Base-by-base conservation (phyloP, 1,140 invertebrate genomes). In the Leptinotarsa texana region DNA sequence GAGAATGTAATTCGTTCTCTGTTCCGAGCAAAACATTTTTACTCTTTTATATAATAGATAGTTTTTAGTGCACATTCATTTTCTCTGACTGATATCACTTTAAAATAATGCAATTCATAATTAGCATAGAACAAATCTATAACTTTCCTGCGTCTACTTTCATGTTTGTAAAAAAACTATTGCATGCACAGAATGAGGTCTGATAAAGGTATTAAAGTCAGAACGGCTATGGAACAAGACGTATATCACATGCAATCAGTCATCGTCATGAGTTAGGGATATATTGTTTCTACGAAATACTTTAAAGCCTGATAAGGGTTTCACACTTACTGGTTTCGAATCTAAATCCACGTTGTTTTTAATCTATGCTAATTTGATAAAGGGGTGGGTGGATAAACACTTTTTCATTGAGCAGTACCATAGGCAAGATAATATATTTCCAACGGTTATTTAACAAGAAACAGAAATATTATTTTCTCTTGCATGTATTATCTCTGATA, bases 201-300 rank as follows among this genome's bases (percentile, higher is more conserved):
- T n/a, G 51, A 57, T 57, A 57, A 57, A 57, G 51, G 51, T 57
- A 57, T 57, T 57, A 57, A 57, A 15, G 51, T 57, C 51, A 17
- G 51, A 18, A 57, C 4, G 51, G 51, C 51, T 57, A 57, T 57
- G 51, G n/a, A 57, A 57, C 51, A 57, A 57, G 51, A 57, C 51
- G 51, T 57, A 57, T 57, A 57, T 57, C 51, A 57, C 51, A 57
- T 57, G 51, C 51, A 57, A 57, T 57, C 51, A 57, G 51, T 57
- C 51, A 57, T 57, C 51, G 51, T 57, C n/a, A 57, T 57, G 51
- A 17, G 51, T 18, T 57, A 18, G 51, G 15, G n/a, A 57, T 17
- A 57, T 57, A 57, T 57, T 18, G 51, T 18, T 57, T 57, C 51
- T 57, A 57, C n/a, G 51, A 18, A 57, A 18, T 57, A 13, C 17